These are phyloP conservation scores for Stictonetta naevosa DNA, from an alignment of 2,113 vertebrate species.

Conservation along the genomic window DNA sequence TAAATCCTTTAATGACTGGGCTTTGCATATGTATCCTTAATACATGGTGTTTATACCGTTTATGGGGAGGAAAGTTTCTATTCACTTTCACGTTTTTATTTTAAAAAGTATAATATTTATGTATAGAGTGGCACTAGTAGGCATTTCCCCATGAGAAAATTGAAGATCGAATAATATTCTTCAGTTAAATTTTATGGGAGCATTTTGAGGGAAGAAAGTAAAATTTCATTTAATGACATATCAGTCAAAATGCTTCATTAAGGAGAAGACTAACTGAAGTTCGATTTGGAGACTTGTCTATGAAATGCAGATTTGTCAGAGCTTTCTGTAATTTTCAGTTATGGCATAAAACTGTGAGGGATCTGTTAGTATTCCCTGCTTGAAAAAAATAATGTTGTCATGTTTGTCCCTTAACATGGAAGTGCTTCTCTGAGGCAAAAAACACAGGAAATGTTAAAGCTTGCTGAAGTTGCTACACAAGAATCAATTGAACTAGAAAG, in stretches of 20 bases:
- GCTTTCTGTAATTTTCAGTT: background rate
- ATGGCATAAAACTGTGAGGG: background rate
- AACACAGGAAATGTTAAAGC: conserved; percentile 72
- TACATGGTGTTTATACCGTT: background rate
- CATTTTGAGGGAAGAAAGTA: background rate
- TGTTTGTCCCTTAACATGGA: conserved; percentile 72
- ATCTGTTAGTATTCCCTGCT: background rate
- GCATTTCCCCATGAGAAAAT: background rate
- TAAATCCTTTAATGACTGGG: conserved; percentile 75
- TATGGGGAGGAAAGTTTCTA: conserved; percentile 18
- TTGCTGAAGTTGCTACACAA: conserved; percentile 33
- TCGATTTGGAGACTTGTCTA: background rate
- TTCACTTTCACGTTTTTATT: conserved; percentile 8
- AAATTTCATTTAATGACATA: background rate
- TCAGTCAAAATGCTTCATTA: background rate
- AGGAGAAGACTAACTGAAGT: background rate
- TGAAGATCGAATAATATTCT: background rate
- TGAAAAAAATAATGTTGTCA: background rate
- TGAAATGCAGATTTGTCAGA: background rate
- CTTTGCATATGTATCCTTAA: conserved; percentile 79
- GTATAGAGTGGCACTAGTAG: background rate
- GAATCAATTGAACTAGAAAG: conserved; percentile 64
- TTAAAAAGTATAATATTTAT: background rate
- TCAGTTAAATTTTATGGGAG: background rate
- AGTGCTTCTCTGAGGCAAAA: conserved; percentile 74